phyloP scores from a whole-genome alignment of 2,113 vertebrate species.

The Pachyramphus minor region DNA sequence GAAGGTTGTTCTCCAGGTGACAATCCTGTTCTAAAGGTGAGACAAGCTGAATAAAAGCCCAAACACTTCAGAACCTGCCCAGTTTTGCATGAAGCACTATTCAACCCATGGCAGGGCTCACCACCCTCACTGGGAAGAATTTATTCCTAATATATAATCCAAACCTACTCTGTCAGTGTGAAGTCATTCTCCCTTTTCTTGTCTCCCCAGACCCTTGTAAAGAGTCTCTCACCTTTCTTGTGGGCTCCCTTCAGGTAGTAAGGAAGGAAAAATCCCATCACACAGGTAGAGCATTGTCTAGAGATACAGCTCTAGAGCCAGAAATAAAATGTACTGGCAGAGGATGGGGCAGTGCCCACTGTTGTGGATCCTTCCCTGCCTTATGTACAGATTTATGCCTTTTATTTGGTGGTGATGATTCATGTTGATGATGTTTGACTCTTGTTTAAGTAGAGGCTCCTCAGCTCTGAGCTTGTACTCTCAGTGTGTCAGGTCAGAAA shows the following conservation, averaged over 20 bases:
- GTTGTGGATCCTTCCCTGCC: background rate
- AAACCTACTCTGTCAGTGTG: background rate
- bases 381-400: rapidly evolving
- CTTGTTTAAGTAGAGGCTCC: background rate
- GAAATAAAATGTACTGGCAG: background rate
- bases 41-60: background rate
- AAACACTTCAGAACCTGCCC: background rate
- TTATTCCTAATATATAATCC: background rate
- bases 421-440: background rate
- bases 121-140: background rate
- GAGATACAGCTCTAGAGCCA: background rate
- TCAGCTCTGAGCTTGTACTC: background rate
- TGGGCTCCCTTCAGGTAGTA: background rate
- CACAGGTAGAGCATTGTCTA: rapidly evolving
- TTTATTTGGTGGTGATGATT: background rate
- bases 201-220: background rate
- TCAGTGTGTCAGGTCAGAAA: background rate
- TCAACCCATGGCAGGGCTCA: background rate
- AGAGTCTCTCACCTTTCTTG: rapidly evolving
- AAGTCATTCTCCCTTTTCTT: background rate
- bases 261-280: rapidly evolving
- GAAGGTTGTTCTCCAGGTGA: background rate
- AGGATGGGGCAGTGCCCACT: background rate
- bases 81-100: background rate
- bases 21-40: background rate